Base-by-base conservation (phyloP, 1,140 invertebrate genomes). In the Hypsibius dujardini region DNA sequence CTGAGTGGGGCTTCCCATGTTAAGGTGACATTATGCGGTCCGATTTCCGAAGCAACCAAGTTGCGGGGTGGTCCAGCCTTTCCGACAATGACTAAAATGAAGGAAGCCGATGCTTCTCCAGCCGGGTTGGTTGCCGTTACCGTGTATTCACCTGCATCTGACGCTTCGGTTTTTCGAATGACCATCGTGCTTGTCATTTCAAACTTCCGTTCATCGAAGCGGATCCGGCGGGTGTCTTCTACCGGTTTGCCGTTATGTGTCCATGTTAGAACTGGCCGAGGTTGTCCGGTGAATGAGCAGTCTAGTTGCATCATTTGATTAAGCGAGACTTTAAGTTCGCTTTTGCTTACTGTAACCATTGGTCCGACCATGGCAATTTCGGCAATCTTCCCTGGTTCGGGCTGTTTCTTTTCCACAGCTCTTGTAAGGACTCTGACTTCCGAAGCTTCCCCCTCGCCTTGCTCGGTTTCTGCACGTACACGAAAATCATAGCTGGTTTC, bases 1-100 rank as follows among this genome's bases (percentile, higher is more conserved):
- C 98, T 94, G 77, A 94, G 91, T 45, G 95, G 95, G 78, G 94
- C 93, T 73, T 93, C 87, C 95, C 95, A 99, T 76, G 90, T 86
- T 1, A 99, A 81, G 76, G 95, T 95, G 77, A 89, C 92, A 28
- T 91, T 90, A 78, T 97, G 92, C 78, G 92, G 90, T n/a, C 89
- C 93, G 28, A 98, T 88, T 78, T 97, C 92, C 86, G 2, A 85
- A 86, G 77, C 92, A 92, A 46, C 86, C 84, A 1, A 98, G 81
- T 70, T 45, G 3, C 42, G 12, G 12, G 62, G 62, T 42, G 62
- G 12, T 15, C 62, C 62, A 15, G 62, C 12, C 75, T 73, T 71
- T 80, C 78, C 80, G 40, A 84, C 76, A 28, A 84, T 82, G 73
- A 82, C 75, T 40, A 84, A 79, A 70, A 81, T 80, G 59, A 83